Percentiles rank a stretch among this genome's conserved stretches.
Evolutionary conservation across 2,113 vertebrate genomes (phyloP).

Genomic region (Pseudorectes ferrugineus): DNA sequence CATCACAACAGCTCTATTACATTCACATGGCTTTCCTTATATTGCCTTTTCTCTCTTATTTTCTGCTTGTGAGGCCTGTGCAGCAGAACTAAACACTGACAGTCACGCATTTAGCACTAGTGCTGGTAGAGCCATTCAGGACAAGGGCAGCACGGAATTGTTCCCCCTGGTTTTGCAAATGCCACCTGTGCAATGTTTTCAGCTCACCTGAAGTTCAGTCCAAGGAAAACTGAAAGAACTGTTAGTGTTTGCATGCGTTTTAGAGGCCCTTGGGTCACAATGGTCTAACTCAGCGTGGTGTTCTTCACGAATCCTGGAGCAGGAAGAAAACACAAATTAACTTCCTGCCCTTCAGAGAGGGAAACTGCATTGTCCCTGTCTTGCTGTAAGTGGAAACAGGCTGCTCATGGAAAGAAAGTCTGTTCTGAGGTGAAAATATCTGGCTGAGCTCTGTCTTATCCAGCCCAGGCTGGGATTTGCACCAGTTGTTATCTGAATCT

Average conservation of each 20-base stretch:
- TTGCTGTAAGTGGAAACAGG: conserved; percentile 23
- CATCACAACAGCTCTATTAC: background rate
- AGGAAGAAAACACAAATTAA: background rate
- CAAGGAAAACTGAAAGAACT: background rate
- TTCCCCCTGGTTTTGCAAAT: background rate
- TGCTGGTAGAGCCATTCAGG: background rate
- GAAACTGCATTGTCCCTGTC: background rate
- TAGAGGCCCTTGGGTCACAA: background rate
- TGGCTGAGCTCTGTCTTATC: background rate
- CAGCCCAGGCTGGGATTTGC: conserved; percentile 23
- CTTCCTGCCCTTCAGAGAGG: background rate
- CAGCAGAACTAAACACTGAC: background rate
- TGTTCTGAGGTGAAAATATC: background rate
- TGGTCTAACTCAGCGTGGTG: background rate
- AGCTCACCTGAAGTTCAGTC: background rate
- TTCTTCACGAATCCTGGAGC: background rate
- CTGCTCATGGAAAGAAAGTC: background rate
- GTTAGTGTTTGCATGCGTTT: background rate
- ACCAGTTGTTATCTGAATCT: conserved; percentile 25
- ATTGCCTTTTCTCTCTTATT: background rate
- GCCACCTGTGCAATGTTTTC: background rate
- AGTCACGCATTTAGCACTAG: background rate
- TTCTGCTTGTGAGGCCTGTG: background rate
- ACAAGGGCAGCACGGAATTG: background rate
- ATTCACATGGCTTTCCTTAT: background rate